phyloP scores from a whole-genome alignment of 1,140 invertebrate genomes.

The Bombus balteatus region DNA sequence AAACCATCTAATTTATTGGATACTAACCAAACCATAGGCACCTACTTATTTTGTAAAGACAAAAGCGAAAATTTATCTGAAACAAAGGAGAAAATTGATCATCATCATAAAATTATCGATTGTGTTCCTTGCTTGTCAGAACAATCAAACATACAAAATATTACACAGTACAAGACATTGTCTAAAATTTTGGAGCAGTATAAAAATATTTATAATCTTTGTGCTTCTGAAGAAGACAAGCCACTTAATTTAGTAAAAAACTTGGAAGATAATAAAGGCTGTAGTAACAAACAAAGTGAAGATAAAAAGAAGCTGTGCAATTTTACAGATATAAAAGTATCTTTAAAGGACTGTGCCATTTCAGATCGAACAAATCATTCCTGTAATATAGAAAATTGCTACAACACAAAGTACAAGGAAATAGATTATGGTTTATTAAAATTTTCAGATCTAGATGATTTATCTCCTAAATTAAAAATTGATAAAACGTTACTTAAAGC shows the following conservation, averaged over 20 bases:
- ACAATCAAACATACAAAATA: conserved; percentile 21
- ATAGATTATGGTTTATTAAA: conserved; percentile 63
- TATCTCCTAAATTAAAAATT: conserved; percentile 48
- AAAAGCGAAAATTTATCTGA: conserved; percentile 29
- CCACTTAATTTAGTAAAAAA: conserved; percentile 56
- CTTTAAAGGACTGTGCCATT: conserved; percentile 33
- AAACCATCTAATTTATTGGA: conserved; percentile 32
- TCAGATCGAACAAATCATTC: conserved; percentile 53
- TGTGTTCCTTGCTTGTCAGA: conserved; percentile 28
- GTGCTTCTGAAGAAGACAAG: conserved; percentile 35
- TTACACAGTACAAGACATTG: conserved; percentile 8
- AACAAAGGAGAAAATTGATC: neutral
- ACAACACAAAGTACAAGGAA: conserved; percentile 54
- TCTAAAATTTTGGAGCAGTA: conserved; percentile 38
- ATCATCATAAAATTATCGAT: conserved; percentile 13
- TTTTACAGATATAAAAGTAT: conserved; percentile 30
- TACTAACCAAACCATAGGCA: conserved; percentile 10
- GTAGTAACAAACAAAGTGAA: conserved; percentile 11
- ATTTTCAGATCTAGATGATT: conserved; percentile 53
- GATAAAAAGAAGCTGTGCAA: conserved; percentile 24
- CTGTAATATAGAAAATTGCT: conserved; percentile 45
- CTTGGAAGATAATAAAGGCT: conserved; percentile 3
- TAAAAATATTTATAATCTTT: conserved; percentile 37
- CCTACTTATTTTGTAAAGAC: conserved; percentile 1
- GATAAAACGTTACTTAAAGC: conserved; percentile 31